Percentiles rank a stretch among this genome's conserved stretches.
Evolutionary conservation across 2,888 invertebrate species (phyloP).

Genomic region (Sturmia bella): DNA sequence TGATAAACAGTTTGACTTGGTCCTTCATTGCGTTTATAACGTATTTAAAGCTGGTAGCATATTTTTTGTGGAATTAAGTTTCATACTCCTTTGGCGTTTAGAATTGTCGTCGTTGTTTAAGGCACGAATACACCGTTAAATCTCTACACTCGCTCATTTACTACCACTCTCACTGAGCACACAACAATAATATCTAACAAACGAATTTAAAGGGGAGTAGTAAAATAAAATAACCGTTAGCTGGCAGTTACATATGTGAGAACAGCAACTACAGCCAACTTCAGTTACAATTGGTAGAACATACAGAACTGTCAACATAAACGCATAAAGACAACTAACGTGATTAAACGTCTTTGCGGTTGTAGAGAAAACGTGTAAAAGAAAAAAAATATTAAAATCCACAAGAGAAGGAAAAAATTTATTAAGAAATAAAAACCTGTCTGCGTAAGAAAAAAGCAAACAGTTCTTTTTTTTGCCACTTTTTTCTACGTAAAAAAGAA

Average conservation of each 20-base stretch:
- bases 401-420: conserved; percentile 26
- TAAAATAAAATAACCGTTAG: conserved; percentile 58
- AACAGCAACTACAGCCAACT: conserved; percentile 65
- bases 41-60: conserved; percentile 52
- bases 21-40: conserved; percentile 78
- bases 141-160: conserved; percentile 36
- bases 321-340: conserved; percentile 65
- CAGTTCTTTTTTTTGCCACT: conserved; percentile 25
- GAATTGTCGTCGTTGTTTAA: conserved; percentile 27
- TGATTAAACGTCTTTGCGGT: conserved; percentile 64
- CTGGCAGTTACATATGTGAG: conserved; percentile 27
- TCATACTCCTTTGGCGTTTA: conserved; percentile 11
- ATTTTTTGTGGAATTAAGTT: conserved; percentile 20
- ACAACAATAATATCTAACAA: conserved; percentile 2
- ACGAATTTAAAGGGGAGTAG: conserved; percentile 11
- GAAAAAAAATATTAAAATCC: conserved; percentile 30
- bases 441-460: conserved; percentile 18
- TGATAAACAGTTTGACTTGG: conserved; percentile 78
- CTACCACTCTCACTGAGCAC: conserved; percentile 44
- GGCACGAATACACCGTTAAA: conserved; percentile 17
- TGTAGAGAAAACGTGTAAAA: conserved; percentile 58
- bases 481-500: conserved; percentile 50
- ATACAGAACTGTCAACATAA: conserved; percentile 67
- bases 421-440: conserved; percentile 29
- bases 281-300: conserved; percentile 67